A percentile compares a stretch with the other conserved stretches of the same genome.
Evolutionary conservation across 2,797 vertebrate genomes (phyloP).

Genomic region (Darevskia nairensis): DNA sequence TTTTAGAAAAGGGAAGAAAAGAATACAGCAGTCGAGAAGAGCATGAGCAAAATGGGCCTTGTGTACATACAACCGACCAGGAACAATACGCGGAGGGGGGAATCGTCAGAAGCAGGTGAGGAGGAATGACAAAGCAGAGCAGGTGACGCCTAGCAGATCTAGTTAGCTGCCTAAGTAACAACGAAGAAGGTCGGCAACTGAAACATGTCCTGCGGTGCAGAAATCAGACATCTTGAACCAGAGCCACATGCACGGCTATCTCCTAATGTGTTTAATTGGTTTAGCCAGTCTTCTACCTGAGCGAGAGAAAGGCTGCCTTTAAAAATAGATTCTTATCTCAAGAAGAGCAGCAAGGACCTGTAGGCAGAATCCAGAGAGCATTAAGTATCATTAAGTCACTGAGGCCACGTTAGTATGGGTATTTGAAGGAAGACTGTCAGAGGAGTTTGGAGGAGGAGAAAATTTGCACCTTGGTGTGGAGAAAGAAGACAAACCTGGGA

Average conservation of each 20-base stretch:
- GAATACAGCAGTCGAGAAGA: not conserved
- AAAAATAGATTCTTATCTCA: slow-evolving; percentile 69
- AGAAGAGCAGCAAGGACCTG: slow-evolving; percentile 44
- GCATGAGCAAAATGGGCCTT: not conserved
- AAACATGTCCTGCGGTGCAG: slow-evolving; percentile 48
- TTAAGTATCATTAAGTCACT: slow-evolving; percentile 46
- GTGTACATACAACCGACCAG: not conserved
- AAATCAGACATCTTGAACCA: slow-evolving; percentile 66
- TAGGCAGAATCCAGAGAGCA: slow-evolving; percentile 50
- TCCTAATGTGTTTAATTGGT: slow-evolving; percentile 75
- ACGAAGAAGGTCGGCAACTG: slow-evolving; percentile 49
- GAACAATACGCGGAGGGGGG: slow-evolving; percentile 10
- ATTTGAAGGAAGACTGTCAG: slow-evolving; percentile 30
- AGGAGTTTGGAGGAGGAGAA: not conserved
- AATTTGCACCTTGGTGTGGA: slow-evolving; percentile 25
- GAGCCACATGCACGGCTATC: slow-evolving; percentile 66
- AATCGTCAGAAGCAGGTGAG: slow-evolving; percentile 33
- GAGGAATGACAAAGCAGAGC: slow-evolving; percentile 50
- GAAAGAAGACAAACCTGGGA: slow-evolving; percentile 1
- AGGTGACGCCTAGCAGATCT: slow-evolving; percentile 56
- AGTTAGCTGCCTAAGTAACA: slow-evolving; percentile 61
- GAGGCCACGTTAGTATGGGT: slow-evolving; percentile 50
- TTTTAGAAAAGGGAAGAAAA: too few relatives aligned
- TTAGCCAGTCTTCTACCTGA: slow-evolving; percentile 66
- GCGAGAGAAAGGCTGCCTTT: slow-evolving; percentile 67